These are phyloP conservation scores for Geopemphigus sp. DNA, from an alignment of 1,140 invertebrate species.

Conservation along the genomic window DNA sequence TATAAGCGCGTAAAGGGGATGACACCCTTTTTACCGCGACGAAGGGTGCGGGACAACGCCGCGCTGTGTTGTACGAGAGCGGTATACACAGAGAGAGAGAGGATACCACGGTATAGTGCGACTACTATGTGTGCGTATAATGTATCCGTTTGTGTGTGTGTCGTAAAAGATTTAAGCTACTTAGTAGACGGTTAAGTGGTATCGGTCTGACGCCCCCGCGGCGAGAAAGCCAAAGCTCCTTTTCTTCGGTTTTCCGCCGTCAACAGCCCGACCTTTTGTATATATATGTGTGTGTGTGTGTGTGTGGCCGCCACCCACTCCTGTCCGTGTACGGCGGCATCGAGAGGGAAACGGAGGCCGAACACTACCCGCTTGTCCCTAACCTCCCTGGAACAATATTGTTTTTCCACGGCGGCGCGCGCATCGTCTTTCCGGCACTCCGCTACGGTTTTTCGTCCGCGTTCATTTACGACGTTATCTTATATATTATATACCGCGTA, in stretches of 20 bases:
- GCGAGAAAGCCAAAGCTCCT: slow-evolving; percentile 33
- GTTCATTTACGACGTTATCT: too few species aligned
- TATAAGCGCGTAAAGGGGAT: neutral
- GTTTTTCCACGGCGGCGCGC: neutral
- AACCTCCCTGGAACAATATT: slow-evolving; percentile 22
- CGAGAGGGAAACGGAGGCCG: too few species aligned
- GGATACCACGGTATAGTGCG: neutral
- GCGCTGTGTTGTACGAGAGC: neutral
- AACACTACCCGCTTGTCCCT: too few species aligned
- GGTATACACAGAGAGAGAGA: neutral
- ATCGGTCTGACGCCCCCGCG: slow-evolving; percentile 47
- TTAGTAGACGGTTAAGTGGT: slow-evolving; percentile 49
- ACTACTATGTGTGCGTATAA: neutral
- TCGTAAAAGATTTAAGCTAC: slow-evolving; percentile 49
- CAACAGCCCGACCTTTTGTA: neutral
- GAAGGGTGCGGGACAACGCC: neutral
- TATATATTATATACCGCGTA: too few species aligned
- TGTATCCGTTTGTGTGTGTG: neutral
- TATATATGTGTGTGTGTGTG: neutral
- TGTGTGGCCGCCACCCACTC: neutral
- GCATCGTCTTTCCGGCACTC: slow-evolving; percentile 29
- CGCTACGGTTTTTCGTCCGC: neutral
- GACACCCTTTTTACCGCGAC: slow-evolving; percentile 41
- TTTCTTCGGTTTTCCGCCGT: slow-evolving; percentile 22
- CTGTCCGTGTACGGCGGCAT: too few species aligned